Evolutionary conservation across 2,113 vertebrate species (phyloP).

Genomic region (Brachypteracias leptosomus): DNA sequence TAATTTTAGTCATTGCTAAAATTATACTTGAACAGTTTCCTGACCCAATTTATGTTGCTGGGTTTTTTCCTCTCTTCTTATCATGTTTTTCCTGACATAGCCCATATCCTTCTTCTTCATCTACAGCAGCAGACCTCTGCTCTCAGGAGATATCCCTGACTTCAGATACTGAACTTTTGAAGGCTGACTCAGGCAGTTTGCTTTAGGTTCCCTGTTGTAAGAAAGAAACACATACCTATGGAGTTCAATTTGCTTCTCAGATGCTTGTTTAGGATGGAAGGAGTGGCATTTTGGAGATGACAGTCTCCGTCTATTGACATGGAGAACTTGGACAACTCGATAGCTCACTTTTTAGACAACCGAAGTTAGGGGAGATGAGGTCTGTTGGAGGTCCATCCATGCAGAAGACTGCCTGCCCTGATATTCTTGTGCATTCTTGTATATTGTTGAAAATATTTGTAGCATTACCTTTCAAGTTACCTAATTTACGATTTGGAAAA

Average conservation of each 20-base stretch:
- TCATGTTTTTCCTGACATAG: background rate
- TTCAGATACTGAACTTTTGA: background rate
- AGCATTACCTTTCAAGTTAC: background rate
- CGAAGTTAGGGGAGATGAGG: background rate
- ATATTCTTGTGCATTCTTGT: background rate
- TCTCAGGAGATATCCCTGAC: background rate
- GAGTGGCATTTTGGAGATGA: background rate
- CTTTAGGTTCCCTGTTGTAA: background rate
- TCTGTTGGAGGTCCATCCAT: background rate
- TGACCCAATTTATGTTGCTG: constrained; percentile 22
- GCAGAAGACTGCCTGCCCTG: background rate
- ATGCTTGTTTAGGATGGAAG: background rate
- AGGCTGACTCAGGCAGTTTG: background rate
- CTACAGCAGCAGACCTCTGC: constrained; percentile 25
- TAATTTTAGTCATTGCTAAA: constrained; percentile 33
- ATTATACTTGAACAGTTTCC: background rate
- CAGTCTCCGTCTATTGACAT: background rate
- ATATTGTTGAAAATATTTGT: background rate
- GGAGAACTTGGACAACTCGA: background rate
- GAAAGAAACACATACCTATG: accelerated
- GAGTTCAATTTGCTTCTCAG: background rate
- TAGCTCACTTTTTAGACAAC: background rate
- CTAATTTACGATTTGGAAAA: background rate
- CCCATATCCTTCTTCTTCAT: background rate
- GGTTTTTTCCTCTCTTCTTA: background rate